Base-by-base conservation (phyloP, 2,888 invertebrate genomes). In the Amphipyra tragopoginis region DNA sequence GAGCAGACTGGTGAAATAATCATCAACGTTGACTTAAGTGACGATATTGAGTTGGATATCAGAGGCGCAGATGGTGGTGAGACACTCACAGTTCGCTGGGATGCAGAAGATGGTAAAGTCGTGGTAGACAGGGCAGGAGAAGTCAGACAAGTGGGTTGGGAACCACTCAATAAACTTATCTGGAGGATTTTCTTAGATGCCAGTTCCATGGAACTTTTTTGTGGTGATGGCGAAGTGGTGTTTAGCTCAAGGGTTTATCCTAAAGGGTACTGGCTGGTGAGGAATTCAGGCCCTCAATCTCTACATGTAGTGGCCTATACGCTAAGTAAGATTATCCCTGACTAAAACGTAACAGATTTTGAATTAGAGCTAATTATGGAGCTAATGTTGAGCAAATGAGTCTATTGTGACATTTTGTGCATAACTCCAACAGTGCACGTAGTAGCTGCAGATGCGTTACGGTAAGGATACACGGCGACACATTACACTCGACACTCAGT, bases 141-240 rank as follows among this genome's bases (percentile, higher is more conserved):
- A 44, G 57, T 91, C 1, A 86, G 94, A 21, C 92, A 91, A 65
- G 92, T 92, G 8, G 88, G 88, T 54, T 94, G 94, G 94, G 69
- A 67, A 9, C 91, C 91, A 0, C 79, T 87, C 3, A 77, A 77
- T 0, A 81, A 85, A 0, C 65, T 65, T 5, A 57, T 78, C 0
- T 92, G 90, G 91, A 86, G 91, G 52, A 77, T 94, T 0, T 93
- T 92, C 76, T 63, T 94, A 1, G 94, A 94, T 51, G 84, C 93
- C 1, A 92, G 93, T 76, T 93, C 93, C 1, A 36, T 94, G 43
- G 93, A 94, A 62, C 69, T 93, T 14, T 94, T 94, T 80, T 94
- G 93, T 53, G 93, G 94, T 0, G 90, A 91, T 65, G 94, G 94
- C 0, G 94, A 94, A 62, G 92, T 90, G 0, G 93, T 94, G 1